These are phyloP conservation scores for Hybos culiciformis DNA, from an alignment of 2,888 invertebrate species.

Conservation along the genomic window DNA sequence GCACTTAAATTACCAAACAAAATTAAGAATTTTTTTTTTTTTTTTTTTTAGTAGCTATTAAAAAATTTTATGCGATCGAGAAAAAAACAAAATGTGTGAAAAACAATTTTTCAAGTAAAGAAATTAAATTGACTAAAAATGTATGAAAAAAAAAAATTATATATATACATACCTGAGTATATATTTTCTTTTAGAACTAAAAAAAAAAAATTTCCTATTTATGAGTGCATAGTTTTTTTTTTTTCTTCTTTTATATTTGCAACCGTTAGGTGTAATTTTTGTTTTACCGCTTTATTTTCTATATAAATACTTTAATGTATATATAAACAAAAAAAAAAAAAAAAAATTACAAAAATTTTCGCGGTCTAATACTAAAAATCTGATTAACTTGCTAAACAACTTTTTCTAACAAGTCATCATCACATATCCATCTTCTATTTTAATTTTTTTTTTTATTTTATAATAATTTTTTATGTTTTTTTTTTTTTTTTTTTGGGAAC, in stretches of 20 bases:
- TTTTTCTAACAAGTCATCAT: neutral
- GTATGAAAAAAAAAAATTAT: too few species aligned
- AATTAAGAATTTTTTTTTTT: neutral
- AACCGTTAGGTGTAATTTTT: constrained; percentile 2
- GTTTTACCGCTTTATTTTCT: constrained; percentile 2
- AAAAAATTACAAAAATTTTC: neutral
- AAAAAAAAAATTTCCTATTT: too few species aligned
- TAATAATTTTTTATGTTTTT: too few species aligned
- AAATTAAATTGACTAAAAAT: too few species aligned
- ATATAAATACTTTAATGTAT: neutral
- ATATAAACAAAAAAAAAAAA: neutral
- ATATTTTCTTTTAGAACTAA: too few species aligned
- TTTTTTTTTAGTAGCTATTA: neutral
- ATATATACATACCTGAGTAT: too few species aligned
- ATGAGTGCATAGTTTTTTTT: too few species aligned
- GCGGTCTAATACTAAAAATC: constrained; percentile 2
- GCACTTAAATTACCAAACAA: neutral
- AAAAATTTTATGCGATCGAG: neutral
- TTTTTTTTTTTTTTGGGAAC: too few species aligned
- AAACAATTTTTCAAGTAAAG: too few species aligned
- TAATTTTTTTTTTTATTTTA: too few species aligned
- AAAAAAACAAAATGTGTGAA: neutral
- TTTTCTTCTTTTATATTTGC: too few species aligned
- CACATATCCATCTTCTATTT: neutral
- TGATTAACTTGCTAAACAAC: constrained; percentile 2